phyloP scores from a whole-genome alignment of 2,888 invertebrate genomes.

The Amblyteles armatorius region DNA sequence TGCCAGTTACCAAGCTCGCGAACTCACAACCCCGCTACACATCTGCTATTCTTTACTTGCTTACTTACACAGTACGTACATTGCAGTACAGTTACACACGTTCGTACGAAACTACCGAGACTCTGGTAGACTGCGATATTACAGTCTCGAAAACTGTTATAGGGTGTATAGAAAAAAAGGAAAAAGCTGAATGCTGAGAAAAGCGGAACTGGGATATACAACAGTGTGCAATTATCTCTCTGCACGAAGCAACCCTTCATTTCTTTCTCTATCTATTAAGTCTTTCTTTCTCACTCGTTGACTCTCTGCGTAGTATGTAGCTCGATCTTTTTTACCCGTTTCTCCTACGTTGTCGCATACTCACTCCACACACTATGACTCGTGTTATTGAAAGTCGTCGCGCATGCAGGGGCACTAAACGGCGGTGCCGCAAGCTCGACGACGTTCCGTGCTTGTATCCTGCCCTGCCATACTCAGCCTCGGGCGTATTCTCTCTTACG shows the following conservation, averaged over 20 bases:
- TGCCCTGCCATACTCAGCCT: not conserved
- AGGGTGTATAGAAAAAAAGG: constrained; percentile 18
- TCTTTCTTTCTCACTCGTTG: not conserved
- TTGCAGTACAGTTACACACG: constrained; percentile 33
- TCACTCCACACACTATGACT: not conserved
- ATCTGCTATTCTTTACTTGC: constrained; percentile 59
- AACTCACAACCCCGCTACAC: constrained; percentile 53
- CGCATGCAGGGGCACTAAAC: constrained; percentile 17
- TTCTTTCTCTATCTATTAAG: not conserved
- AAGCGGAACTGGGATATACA: constrained; percentile 9
- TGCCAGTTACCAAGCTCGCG: constrained; percentile 62
- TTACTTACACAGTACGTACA: constrained; percentile 47
- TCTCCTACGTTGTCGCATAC: not conserved
- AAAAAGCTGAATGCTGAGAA: constrained; percentile 12
- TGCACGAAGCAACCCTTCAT: constrained; percentile 27
- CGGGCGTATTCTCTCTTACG: not conserved
- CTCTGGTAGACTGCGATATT: constrained; percentile 55
- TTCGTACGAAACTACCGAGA: constrained; percentile 49
- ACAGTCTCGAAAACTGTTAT: constrained; percentile 50
- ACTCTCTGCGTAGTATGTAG: not conserved
- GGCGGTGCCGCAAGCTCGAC: constrained; percentile 13
- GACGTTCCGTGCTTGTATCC: constrained; percentile 7
- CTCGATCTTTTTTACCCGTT: constrained; percentile 12
- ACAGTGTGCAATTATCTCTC: constrained; percentile 40
- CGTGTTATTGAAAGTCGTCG: constrained; percentile 37